phyloP scores from a whole-genome alignment of 2,797 vertebrate genomes.

The Falco biarmicus region DNA sequence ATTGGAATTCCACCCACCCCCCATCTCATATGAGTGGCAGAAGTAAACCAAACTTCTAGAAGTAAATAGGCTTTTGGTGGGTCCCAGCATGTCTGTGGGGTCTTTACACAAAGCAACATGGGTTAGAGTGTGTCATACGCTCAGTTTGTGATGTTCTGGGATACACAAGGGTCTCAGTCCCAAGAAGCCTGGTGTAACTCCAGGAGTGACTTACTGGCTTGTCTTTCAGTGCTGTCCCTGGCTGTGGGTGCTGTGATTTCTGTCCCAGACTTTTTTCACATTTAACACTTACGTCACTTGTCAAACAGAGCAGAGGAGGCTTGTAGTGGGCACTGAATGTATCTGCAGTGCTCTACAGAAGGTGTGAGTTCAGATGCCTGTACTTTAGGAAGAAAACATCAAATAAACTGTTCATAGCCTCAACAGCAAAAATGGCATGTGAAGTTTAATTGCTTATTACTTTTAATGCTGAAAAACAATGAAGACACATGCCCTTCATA shows the following conservation, averaged over 20 bases:
- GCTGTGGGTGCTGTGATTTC: background rate
- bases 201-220: background rate
- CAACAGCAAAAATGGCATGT: background rate
- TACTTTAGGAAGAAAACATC: background rate
- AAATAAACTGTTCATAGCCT: background rate
- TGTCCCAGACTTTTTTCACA: accelerated
- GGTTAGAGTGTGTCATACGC: accelerated
- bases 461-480: background rate
- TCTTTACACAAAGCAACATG: accelerated
- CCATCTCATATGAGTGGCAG: background rate
- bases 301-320: background rate
- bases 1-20: background rate
- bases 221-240: too few species aligned
- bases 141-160: accelerated
- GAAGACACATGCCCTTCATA: background rate
- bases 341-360: background rate
- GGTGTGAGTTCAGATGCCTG: background rate
- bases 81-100: background rate
- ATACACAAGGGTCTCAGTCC: accelerated
- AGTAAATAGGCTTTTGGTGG: background rate
- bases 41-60: background rate
- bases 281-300: background rate
- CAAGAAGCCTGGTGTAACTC: background rate
- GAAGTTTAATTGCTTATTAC: background rate
- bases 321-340: background rate